Conservation (phyloP, 2,113 vertebrate species). For the Percina caprodes region DNA sequence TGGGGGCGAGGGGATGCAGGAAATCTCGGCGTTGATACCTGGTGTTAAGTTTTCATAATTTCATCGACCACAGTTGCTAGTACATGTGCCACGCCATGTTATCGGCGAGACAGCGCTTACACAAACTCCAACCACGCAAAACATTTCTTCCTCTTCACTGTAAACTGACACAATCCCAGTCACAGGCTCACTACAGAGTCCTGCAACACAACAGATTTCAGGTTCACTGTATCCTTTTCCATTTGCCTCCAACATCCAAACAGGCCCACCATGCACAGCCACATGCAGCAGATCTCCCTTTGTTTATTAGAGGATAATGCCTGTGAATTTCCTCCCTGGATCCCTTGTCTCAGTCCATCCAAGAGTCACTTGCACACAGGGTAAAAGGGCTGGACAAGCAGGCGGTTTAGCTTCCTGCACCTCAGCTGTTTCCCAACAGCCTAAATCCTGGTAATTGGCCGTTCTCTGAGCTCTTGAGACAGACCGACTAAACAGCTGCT, state of each 20-base stretch:
- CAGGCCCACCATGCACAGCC: conserved; percentile 42
- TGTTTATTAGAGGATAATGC: conserved; percentile 66
- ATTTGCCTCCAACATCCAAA: conserved; percentile 30
- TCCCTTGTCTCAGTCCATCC: conserved; percentile 54
- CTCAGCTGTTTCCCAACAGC: conserved; percentile 67
- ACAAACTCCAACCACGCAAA: conserved; percentile 47
- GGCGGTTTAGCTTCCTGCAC: conserved; percentile 44
- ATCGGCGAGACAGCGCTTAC: conserved; percentile 32
- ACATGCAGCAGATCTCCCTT: conserved; percentile 52
- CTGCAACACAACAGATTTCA: conserved; percentile 41
- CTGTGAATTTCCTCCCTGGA: conserved; percentile 58
- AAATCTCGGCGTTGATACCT: conserved; percentile 68
- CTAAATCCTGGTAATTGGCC: conserved; percentile 64
- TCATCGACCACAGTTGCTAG: conserved; percentile 3
- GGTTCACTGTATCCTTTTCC: conserved; percentile 20
- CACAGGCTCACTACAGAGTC: conserved; percentile 35
- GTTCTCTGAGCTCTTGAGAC: conserved; percentile 54
- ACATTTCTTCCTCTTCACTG: conserved; percentile 29
- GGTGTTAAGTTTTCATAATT: conserved; percentile 46
- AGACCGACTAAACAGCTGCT: conserved; percentile 61
- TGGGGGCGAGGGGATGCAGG: conserved; percentile 41
- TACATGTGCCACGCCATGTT: conserved; percentile 13
- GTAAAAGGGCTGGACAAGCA: conserved; percentile 21
- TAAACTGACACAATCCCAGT: conserved; percentile 59
- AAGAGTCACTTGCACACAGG: conserved; percentile 51